Evolutionary conservation across 2,113 vertebrate genomes (phyloP).

Genomic region (Microtus oregoni): DNA sequence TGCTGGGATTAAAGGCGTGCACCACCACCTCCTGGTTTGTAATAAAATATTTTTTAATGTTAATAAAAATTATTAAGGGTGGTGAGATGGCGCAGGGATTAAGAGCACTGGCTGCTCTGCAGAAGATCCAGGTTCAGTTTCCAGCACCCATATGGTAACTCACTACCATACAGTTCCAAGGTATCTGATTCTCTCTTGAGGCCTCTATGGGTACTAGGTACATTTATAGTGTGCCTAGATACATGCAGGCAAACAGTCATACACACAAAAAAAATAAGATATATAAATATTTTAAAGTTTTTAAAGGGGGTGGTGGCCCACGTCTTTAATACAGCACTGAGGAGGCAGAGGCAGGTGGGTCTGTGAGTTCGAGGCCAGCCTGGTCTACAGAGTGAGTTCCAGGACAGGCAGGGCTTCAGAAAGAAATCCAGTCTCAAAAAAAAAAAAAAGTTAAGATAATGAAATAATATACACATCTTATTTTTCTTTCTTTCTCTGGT

Average conservation of each 20-base stretch:
- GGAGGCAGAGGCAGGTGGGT: too few relatives aligned
- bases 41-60: too few relatives aligned
- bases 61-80: too few relatives aligned
- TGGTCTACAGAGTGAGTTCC: too few relatives aligned
- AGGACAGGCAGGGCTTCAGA: too few relatives aligned
- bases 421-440: too few relatives aligned
- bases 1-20: background rate
- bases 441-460: background rate
- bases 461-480: background rate
- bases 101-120: background rate
- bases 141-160: background rate
- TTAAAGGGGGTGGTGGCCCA: too few relatives aligned
- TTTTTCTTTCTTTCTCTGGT: background rate
- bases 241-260: background rate
- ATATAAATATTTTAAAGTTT: too few relatives aligned
- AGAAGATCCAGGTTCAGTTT: background rate
- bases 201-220: background rate
- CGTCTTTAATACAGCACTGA: too few relatives aligned
- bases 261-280: background rate
- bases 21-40: too few relatives aligned
- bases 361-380: too few relatives aligned
- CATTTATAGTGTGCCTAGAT: background rate
- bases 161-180: background rate
- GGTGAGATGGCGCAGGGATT: too few relatives aligned
- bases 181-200: background rate